phyloP scores from a whole-genome alignment of 2,113 vertebrate species.

The Platichthys flesus region DNA sequence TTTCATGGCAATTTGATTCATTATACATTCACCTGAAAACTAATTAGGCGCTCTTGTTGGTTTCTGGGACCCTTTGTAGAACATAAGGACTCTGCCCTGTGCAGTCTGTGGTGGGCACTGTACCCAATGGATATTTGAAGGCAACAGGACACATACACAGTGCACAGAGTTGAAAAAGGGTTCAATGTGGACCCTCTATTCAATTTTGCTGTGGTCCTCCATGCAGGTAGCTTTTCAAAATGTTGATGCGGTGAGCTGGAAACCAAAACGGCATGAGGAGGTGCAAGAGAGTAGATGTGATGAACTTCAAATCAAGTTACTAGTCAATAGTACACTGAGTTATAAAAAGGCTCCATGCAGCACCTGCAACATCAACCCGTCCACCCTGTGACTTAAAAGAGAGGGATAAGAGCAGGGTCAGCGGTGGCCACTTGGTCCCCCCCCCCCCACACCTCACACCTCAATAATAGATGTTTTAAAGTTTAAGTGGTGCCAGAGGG shows the following conservation, averaged over 20 bases:
- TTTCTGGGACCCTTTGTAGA: too few relatives aligned
- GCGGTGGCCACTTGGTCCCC: slow-evolving; percentile 85
- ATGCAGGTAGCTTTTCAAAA: not conserved
- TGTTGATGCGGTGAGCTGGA: not conserved
- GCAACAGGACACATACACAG: not conserved
- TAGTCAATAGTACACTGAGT: slow-evolving; percentile 10
- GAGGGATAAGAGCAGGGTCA: slow-evolving; percentile 86
- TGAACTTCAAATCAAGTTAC: not conserved
- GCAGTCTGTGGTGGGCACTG: too few relatives aligned
- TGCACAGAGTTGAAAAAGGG: not conserved
- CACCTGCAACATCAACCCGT: slow-evolving; percentile 37
- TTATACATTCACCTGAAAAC: not conserved
- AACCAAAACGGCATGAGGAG: not conserved
- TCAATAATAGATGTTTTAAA: slow-evolving; percentile 99
- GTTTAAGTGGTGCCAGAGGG: slow-evolving; percentile 98
- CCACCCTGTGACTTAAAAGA: slow-evolving; percentile 54
- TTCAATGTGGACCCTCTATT: not conserved
- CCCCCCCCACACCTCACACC: slow-evolving; percentile 84
- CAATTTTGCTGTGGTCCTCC: not conserved
- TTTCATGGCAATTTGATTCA: slow-evolving; percentile 1
- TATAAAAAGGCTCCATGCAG: slow-evolving; percentile 22
- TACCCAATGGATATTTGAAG: too few relatives aligned
- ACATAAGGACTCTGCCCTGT: too few relatives aligned
- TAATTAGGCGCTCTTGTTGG: too few relatives aligned
- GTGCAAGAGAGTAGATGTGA: not conserved